Evolutionary conservation across 2,113 vertebrate genomes (phyloP), one percentile per base, ranked within the genome.

Genomic region (Sterrhoptilus dennistouni): DNA sequence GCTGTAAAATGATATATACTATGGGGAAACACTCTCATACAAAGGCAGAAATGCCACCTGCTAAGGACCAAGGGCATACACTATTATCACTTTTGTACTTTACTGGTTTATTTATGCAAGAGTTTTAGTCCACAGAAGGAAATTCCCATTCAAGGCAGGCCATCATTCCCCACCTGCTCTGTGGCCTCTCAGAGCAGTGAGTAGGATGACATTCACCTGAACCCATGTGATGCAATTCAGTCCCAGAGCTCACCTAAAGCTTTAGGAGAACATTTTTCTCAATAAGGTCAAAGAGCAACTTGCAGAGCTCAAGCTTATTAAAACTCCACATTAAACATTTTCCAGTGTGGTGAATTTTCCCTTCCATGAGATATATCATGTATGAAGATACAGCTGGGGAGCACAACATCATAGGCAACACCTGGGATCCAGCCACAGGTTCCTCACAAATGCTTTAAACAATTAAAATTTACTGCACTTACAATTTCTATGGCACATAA

Each of bases 1-100:
- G 14, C 27, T 17, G 33, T 4, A 54, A 53, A 77, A n/a, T 4
- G 7, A 28, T 1, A 14, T 4, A 17, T 2, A 3, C 13, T 11
- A 5, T 9, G 18, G 38, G 33, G 33, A 49, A 89, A 57, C 19
- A 14, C 50, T 8, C 23, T 20, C 21, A 11, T 1, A 18, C 9
- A 80, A 27, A 57, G 22, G 56, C 9, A 69, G 44, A 66, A 74
- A 57, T 2, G 5, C 9, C n/a, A 12, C n/a, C 36, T 12, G 31
- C 1, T 12, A 61, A 64, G n/a, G 59, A 57, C 63, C 29, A 45
- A 29, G 44, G 24, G 28, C 40, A 38, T 1, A 7, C 9, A 12
- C 15, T 33, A 0, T 28, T 6, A 20, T 2, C n/a, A 36, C 15
- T 33, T 71, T 47, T 25, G 3, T 8, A 36, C 3, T 29, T 9